Evolutionary conservation across 2,888 invertebrate species (phyloP), one percentile per base, ranked within the genome.

Genomic region (Chalcosyrphus nemorum): DNA sequence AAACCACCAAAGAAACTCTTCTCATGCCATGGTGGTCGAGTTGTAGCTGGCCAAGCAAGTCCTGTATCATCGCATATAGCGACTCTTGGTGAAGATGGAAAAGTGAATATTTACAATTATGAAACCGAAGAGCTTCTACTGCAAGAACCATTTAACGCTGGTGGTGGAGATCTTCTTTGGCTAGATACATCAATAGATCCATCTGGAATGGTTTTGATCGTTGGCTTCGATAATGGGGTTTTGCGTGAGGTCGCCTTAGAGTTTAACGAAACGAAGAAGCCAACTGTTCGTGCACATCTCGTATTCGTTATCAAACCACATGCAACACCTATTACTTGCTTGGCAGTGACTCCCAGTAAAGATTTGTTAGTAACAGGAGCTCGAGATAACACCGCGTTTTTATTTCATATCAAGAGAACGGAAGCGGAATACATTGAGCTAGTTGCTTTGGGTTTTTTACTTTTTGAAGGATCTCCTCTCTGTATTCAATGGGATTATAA

Each of bases 1-100:
- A 86, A 88, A 52, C 89, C 92, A 1, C 92, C 94, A 0, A 82
- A 88, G 11, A 92, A 92, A 86, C 89, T 94, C 2, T 93, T 95
- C 86, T 94, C 94, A 0, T 95, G 94, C 86, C 97, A 97, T 87
- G 95, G 97, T 0, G 97, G 97, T 0, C 91, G 93, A 1, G 93
- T 98, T 0, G 92, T 93, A 0, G 94, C 94, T 2, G 93, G 96
- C 89, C 95, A 93, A 21, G 91, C 94, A 0, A 94, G 96, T 11
- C 95, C 96, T 0, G 93, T 94, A 77, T 94, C 94, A 9, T 93
- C 94, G 0, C 94, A 95, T 82, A 89, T 97, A 2, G 94, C 95
- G 2, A 95, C 96, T 0, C 93, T 95, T 0, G 97, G 97, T 0
- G 91, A 92, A 81, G 95, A 95, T 86, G 96, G 97, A 3, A 93